Percentiles rank a stretch among this genome's conserved stretches.
phyloP scores from a whole-genome alignment of 1,140 invertebrate genomes.

The Cylas formicarius region DNA sequence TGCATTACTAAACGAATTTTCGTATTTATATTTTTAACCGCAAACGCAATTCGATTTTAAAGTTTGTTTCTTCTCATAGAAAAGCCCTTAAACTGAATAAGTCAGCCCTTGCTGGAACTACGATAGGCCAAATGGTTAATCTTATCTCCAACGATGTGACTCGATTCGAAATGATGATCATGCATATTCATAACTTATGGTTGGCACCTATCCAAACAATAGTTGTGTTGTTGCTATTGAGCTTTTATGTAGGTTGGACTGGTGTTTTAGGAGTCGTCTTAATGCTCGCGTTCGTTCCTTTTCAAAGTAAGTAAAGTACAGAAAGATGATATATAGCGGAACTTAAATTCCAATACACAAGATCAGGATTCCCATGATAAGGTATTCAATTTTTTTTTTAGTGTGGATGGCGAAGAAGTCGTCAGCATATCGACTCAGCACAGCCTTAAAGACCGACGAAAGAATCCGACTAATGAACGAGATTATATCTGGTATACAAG shows the following conservation, averaged over 20 bases:
- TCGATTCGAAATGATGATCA: constrained; percentile 57
- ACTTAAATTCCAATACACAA: not conserved
- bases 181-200: constrained; percentile 60
- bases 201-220: constrained; percentile 68
- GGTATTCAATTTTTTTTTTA: constrained; percentile 38
- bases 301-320: constrained; percentile 55
- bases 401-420: constrained; percentile 66
- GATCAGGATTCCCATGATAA: too few relatives aligned
- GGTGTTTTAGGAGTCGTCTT: constrained; percentile 69
- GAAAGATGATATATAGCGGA: not conserved
- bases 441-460: constrained; percentile 61
- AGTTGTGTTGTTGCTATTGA: constrained; percentile 66
- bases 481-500: constrained; percentile 68
- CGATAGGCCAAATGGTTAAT: constrained; percentile 78
- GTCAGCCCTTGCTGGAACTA: constrained; percentile 62
- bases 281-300: constrained; percentile 71
- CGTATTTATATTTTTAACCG: constrained; percentile 63
- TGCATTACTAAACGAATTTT: constrained; percentile 61
- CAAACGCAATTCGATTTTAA: constrained; percentile 60
- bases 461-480: constrained; percentile 71
- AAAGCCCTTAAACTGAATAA: constrained; percentile 55
- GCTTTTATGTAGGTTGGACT: constrained; percentile 59
- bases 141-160: constrained; percentile 76
- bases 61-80: constrained; percentile 48
- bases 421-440: constrained; percentile 47